Base-by-base conservation (phyloP, 2,888 invertebrate genomes). In the Sepiola atlantica region DNA sequence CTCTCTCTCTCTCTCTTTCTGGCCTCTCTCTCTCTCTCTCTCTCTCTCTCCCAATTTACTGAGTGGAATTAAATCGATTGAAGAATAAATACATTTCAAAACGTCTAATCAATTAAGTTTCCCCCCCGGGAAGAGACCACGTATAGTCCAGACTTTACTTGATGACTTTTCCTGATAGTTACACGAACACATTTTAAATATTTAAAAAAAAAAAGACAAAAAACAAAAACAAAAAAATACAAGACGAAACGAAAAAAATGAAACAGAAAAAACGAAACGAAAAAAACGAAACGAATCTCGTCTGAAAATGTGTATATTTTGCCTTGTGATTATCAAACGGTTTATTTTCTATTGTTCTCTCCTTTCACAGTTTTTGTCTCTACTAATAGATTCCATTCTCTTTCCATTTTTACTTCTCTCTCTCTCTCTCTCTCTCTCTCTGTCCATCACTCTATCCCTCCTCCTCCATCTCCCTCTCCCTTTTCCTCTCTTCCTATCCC, bases 81-180 rank as follows among this genome's bases (percentile, higher is more conserved):
- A 77, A 77, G 77, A 32, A 77, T 77, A 77, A 77, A 77, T 77
- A 77, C 77, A 77, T 77, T 77, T 77, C 32, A 77, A 77, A 77
- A 77, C 77, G 77, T 77, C n/a, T n/a, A 77, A 77, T 77, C 77
- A 77, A 77, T 77, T 77, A 77, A 77, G 45, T 77, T 77, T 77
- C 77, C 16, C 77, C n/a, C 77, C 18, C n/a, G 77, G 16, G 77
- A 77, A 18, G 2, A 77, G 77, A 18, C n/a, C 32, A 32, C 32
- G 77, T n/a, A n/a, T n/a, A 77, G n/a, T 77, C 32, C 77, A 77
- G n/a, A 14, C 77, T 77, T 77, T 77, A 77, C 32, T 77, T n/a
- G n/a, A 77, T 77, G 77, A 77, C 61, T 61, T 61, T 61, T 61
- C 61, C 28, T 28, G 28, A 61, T 61, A 61, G 61, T 61, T 61